phyloP scores from a whole-genome alignment of 1,140 invertebrate genomes.

The Aphaenogaster ashmeadi region DNA sequence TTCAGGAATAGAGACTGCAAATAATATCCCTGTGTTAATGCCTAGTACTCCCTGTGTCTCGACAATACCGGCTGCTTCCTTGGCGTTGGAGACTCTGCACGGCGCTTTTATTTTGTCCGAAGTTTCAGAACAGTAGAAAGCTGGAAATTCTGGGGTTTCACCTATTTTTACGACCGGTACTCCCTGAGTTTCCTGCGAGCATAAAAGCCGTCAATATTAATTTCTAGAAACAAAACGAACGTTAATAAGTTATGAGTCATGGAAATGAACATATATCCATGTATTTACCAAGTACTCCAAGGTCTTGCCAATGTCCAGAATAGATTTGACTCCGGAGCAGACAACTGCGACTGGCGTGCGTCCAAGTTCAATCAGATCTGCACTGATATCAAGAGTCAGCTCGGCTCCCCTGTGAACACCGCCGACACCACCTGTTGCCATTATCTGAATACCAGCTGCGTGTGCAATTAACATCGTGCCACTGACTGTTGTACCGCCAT shows the following conservation, averaged over 20 bases:
- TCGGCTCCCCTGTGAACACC: constrained; percentile 97
- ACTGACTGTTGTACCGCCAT: constrained; percentile 98
- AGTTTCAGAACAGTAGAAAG: constrained; percentile 94
- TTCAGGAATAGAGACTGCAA: constrained; percentile 96
- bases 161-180: constrained; percentile 95
- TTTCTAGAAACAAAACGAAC: neutral
- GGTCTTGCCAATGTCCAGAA: constrained; percentile 97
- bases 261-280: neutral
- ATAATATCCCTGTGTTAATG: constrained; percentile 93
- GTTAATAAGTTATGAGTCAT: neutral
- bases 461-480: constrained; percentile 96
- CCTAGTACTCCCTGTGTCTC: constrained; percentile 88
- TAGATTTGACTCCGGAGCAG: constrained; percentile 98
- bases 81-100: constrained; percentile 88
- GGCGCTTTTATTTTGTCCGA: constrained; percentile 90
- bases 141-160: constrained; percentile 91
- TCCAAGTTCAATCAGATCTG: constrained; percentile 97
- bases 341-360: constrained; percentile 95
- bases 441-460: constrained; percentile 94
- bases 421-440: constrained; percentile 97
- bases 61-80: constrained; percentile 92
- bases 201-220: constrained; percentile 16
- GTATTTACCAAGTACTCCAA: constrained; percentile 95
- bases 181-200: constrained; percentile 95
- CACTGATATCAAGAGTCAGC: constrained; percentile 96